Evolutionary conservation across 2,888 invertebrate genomes (phyloP).

Genomic region (Copidosoma aretas): DNA sequence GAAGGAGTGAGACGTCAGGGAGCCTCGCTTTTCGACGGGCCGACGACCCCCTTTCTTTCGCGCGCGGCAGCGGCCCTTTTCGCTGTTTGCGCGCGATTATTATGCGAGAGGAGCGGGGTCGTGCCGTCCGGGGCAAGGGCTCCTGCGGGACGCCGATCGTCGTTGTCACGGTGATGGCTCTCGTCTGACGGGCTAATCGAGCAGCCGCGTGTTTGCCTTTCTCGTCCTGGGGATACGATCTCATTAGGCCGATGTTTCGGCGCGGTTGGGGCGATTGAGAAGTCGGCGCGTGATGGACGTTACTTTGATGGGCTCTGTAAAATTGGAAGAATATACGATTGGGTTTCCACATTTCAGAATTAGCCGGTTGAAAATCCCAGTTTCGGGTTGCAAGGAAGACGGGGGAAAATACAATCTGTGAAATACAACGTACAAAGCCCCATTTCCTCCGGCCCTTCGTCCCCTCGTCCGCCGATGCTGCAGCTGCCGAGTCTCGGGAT

Average conservation of each 20-base stretch:
- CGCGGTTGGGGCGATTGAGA: background rate
- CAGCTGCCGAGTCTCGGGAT: slow-evolving; percentile 22
- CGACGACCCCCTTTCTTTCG: slow-evolving; percentile 36
- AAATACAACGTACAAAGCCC: background rate
- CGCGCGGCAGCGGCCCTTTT: slow-evolving; percentile 47
- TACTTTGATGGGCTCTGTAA: too few relatives aligned
- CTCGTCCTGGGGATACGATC: background rate
- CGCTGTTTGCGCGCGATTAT: slow-evolving; percentile 56
- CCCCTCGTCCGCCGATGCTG: background rate
- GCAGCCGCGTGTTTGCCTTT: slow-evolving; percentile 23
- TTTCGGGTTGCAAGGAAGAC: too few relatives aligned
- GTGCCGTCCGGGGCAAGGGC: background rate
- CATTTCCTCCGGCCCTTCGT: background rate
- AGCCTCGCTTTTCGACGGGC: slow-evolving; percentile 38
- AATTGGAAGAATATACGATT: too few relatives aligned
- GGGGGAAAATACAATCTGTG: background rate
- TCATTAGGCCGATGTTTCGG: background rate
- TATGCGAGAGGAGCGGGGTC: slow-evolving; percentile 50
- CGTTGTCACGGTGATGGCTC: slow-evolving; percentile 4
- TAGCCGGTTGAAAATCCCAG: too few relatives aligned
- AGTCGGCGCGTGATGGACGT: background rate
- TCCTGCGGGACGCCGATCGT: background rate
- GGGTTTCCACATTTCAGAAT: too few relatives aligned
- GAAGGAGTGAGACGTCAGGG: slow-evolving; percentile 59
- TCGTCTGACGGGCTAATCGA: slow-evolving; percentile 57